phyloP scores from a whole-genome alignment of 1,140 invertebrate species.

The Drosophila kurseongensis region DNA sequence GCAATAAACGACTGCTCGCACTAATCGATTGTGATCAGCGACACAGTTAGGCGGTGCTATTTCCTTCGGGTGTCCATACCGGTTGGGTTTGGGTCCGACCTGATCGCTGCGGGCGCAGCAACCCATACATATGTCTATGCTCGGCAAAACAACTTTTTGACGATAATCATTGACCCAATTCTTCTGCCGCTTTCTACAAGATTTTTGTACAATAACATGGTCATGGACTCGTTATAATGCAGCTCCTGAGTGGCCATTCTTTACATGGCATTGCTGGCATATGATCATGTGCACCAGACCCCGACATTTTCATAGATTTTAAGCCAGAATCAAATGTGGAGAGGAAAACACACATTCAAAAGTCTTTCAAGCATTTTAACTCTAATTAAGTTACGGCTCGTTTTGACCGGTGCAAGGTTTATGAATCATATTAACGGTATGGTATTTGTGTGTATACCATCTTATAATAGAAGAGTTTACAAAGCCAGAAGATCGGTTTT shows the following conservation, averaged over 20 bases:
- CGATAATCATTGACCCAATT: conserved; percentile 63
- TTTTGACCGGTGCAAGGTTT: conserved; percentile 27
- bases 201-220: conserved; percentile 61
- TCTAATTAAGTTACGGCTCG: conserved; percentile 34
- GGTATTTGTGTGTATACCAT: not conserved
- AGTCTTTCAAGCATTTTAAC: conserved; percentile 44
- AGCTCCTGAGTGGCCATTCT: conserved; percentile 48
- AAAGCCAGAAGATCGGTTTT: conserved; percentile 18
- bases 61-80: conserved; percentile 42
- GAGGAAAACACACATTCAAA: conserved; percentile 24
- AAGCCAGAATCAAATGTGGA: conserved; percentile 9
- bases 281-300: conserved; percentile 46
- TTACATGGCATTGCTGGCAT: conserved; percentile 36
- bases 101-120: conserved; percentile 45
- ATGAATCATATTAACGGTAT: conserved; percentile 44
- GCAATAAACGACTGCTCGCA: conserved; percentile 37
- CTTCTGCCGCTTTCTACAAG: conserved; percentile 61
- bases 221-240: conserved; percentile 60
- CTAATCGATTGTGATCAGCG: conserved; percentile 47
- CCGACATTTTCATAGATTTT: conserved; percentile 6
- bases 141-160: conserved; percentile 51
- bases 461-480: conserved; percentile 1
- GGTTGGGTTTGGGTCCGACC: conserved; percentile 29
- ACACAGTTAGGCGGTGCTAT: conserved; percentile 44
- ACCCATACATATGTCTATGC: conserved; percentile 45